These are phyloP conservation scores for Lagopus muta DNA, from an alignment of 2,113 vertebrate species.

Conservation along the genomic window DNA sequence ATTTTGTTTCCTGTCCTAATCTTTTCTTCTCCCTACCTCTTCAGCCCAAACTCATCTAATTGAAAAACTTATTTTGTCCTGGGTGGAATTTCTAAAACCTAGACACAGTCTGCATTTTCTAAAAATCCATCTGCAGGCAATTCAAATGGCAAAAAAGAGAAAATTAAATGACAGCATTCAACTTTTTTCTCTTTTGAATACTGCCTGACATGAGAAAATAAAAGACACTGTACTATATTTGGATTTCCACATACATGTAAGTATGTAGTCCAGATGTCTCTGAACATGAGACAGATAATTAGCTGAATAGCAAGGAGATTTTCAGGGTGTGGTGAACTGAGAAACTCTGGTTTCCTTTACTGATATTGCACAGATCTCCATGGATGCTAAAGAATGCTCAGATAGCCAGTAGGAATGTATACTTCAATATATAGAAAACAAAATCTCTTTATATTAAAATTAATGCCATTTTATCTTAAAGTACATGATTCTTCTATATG, in stretches of 20 bases:
- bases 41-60: background rate
- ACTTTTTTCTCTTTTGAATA: background rate
- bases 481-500: background rate
- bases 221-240: background rate
- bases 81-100: background rate
- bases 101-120: background rate
- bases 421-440: background rate
- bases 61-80: background rate
- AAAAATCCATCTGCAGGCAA: background rate
- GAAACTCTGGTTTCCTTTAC: background rate
- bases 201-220: background rate
- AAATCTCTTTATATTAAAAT: background rate
- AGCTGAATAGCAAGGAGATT: background rate
- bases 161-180: background rate
- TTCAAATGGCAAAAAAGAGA: background rate
- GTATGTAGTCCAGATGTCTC: background rate
- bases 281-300: background rate
- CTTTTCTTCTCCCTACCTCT: background rate
- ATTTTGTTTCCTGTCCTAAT: background rate
- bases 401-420: background rate
- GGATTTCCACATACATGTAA: background rate
- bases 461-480: background rate
- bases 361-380: background rate
- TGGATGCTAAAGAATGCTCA: background rate
- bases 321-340: background rate